phyloP scores from a whole-genome alignment of 2,888 invertebrate genomes.

The Caenorhabditis macrosperma region DNA sequence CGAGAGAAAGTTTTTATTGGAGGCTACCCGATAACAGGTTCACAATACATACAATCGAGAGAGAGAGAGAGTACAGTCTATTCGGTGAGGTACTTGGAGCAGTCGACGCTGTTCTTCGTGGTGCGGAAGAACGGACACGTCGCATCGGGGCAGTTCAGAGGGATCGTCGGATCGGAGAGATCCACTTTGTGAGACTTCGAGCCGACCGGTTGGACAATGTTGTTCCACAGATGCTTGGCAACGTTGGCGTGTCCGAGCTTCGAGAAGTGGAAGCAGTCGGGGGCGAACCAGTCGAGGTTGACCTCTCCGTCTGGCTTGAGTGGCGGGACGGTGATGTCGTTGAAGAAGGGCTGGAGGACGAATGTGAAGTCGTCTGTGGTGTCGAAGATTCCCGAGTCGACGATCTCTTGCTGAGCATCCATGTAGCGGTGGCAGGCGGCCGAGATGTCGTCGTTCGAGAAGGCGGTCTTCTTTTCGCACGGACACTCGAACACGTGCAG shows the following conservation, averaged over 20 bases:
- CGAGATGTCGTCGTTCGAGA: constrained; percentile 67
- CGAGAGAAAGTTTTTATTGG: constrained; percentile 9
- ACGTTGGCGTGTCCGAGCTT: constrained; percentile 68
- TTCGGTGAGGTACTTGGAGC: constrained; percentile 51
- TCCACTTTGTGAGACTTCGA: constrained; percentile 58
- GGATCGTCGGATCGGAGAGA: constrained; percentile 63
- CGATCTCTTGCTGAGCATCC: constrained; percentile 66
- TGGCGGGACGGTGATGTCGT: constrained; percentile 65
- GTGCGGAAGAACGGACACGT: constrained; percentile 69
- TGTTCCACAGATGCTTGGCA: constrained; percentile 71
- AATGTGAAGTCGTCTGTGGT: constrained; percentile 71
- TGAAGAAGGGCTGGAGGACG: constrained; percentile 74
- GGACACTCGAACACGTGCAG: constrained; percentile 71
- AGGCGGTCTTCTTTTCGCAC: constrained; percentile 67
- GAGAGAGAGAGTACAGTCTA: constrained; percentile 1
- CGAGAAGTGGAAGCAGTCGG: constrained; percentile 74
- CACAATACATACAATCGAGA: constrained; percentile 13
- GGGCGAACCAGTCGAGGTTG: constrained; percentile 72
- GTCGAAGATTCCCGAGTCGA: constrained; percentile 69
- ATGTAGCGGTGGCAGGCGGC: constrained; percentile 67
- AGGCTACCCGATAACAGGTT: constrained; percentile 33
- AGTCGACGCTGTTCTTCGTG: constrained; percentile 64
- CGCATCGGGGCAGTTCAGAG: constrained; percentile 62
- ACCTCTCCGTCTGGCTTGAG: constrained; percentile 63
- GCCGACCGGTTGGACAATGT: constrained; percentile 66